A percentile compares a stretch with the other conserved stretches of the same genome.
Conservation (phyloP, 2,797 vertebrate species). For the Leucoraja ocellata region DNA sequence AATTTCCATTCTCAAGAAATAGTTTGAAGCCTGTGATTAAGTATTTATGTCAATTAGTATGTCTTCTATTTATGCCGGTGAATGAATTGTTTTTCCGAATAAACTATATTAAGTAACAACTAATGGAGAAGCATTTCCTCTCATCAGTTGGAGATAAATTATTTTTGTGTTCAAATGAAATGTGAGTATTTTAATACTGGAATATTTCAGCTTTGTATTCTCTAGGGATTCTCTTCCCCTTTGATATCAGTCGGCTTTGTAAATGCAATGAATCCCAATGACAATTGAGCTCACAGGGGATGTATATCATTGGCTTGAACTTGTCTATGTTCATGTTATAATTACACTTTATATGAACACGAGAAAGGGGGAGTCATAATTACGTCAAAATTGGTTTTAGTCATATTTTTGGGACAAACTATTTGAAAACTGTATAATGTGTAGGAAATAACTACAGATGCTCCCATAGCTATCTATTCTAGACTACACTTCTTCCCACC, state of each 20-base stretch:
- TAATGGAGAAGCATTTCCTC: neutral
- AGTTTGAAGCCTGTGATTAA: neutral
- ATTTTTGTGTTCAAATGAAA: slow-evolving; percentile 1
- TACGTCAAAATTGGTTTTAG: neutral
- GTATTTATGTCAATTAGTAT: neutral
- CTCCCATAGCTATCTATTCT: no score
- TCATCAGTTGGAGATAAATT: neutral
- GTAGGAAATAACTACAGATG: no score
- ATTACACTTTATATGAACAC: neutral
- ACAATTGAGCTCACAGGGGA: neutral
- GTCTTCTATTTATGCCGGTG: neutral
- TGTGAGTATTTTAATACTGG: neutral
- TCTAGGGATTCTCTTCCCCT: neutral
- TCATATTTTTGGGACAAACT: neutral
- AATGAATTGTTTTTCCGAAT: neutral
- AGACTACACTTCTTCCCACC: no score
- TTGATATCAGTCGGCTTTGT: neutral
- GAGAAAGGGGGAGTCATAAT: neutral
- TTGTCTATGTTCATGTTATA: neutral
- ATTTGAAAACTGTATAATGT: no score
- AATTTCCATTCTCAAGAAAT: neutral
- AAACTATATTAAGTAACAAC: neutral
- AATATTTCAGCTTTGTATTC: no score
- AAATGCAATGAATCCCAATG: neutral
- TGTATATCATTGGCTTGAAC: neutral